Percentiles rank a stretch among this genome's conserved stretches.
phyloP scores from a whole-genome alignment of 2,113 vertebrate species.

The Carassius auratus region DNA sequence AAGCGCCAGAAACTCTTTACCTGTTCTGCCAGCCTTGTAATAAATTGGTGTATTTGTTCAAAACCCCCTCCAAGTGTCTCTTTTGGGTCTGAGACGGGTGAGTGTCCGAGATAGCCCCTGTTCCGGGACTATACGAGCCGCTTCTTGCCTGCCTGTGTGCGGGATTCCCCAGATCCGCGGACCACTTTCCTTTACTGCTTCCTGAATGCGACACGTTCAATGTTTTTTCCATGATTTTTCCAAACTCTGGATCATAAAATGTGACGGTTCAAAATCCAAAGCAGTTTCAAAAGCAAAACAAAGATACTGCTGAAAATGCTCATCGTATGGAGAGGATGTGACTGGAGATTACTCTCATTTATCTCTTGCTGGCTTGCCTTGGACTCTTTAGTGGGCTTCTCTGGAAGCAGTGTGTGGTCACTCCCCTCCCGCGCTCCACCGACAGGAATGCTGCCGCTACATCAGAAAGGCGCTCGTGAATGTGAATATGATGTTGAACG shows the following conservation, averaged over 20 bases:
- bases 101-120: slow-evolving; percentile 45
- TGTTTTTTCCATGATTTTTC: slow-evolving; percentile 50
- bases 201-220: slow-evolving; percentile 53
- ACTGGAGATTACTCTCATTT: slow-evolving; percentile 11
- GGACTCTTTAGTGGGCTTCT: slow-evolving; percentile 39
- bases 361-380: slow-evolving; percentile 53
- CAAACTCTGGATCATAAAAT: not conserved
- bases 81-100: slow-evolving; percentile 54
- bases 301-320: not conserved
- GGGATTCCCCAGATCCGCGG: slow-evolving; percentile 65
- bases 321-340: slow-evolving; percentile 6
- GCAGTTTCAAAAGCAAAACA: not conserved
- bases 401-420: slow-evolving; percentile 68
- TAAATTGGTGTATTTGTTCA: slow-evolving; percentile 93
- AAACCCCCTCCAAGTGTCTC: slow-evolving; percentile 79
- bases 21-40: slow-evolving; percentile 93
- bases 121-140: slow-evolving; percentile 71
- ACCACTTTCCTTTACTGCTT: slow-evolving; percentile 57
- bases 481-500: not conserved
- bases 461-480: not conserved
- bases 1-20: slow-evolving; percentile 66
- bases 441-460: slow-evolving; percentile 59
- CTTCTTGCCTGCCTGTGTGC: slow-evolving; percentile 61
- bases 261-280: slow-evolving; percentile 13
- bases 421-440: slow-evolving; percentile 57